Conservation (phyloP, 2,113 vertebrate species). For the Pundamilia nyererei region DNA sequence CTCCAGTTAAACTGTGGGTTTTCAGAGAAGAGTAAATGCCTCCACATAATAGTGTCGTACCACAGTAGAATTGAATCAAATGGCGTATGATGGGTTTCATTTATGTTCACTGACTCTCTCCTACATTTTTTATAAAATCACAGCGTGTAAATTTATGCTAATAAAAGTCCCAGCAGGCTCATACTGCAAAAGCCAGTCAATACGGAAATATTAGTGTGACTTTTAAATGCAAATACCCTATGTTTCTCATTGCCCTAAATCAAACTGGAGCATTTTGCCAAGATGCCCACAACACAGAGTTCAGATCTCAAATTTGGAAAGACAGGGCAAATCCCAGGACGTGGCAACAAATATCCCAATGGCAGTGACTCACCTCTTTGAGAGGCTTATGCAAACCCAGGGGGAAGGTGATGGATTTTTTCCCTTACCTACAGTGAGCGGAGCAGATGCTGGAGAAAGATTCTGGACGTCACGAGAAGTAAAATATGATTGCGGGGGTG, state of each 20-base stretch:
- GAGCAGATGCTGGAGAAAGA: constrained; percentile 77
- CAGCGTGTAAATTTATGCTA: neutral
- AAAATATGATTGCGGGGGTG: constrained; percentile 61
- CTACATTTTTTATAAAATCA: neutral
- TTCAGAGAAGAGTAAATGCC: constrained; percentile 11
- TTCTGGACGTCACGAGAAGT: constrained; percentile 69
- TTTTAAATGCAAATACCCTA: neutral
- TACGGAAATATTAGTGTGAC: neutral
- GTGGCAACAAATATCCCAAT: constrained; percentile 70
- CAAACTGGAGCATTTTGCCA: neutral
- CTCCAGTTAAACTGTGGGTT: constrained; percentile 39
- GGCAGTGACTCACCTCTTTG: constrained; percentile 66
- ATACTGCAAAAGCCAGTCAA: neutral
- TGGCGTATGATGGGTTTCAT: neutral
- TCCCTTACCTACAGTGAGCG: constrained; percentile 72
- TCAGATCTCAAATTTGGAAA: constrained; percentile 67
- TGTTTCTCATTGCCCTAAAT: constrained; percentile 6
- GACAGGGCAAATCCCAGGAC: constrained; percentile 69
- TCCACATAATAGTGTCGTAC: neutral
- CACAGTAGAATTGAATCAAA: constrained; percentile 11
- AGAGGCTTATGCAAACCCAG: constrained; percentile 77
- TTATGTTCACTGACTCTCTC: neutral
- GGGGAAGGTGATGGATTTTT: constrained; percentile 77
- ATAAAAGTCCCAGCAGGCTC: neutral
- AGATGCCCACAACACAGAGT: constrained; percentile 31